phyloP scores from a whole-genome alignment of 2,113 vertebrate genomes.

The Amphiprion percula region DNA sequence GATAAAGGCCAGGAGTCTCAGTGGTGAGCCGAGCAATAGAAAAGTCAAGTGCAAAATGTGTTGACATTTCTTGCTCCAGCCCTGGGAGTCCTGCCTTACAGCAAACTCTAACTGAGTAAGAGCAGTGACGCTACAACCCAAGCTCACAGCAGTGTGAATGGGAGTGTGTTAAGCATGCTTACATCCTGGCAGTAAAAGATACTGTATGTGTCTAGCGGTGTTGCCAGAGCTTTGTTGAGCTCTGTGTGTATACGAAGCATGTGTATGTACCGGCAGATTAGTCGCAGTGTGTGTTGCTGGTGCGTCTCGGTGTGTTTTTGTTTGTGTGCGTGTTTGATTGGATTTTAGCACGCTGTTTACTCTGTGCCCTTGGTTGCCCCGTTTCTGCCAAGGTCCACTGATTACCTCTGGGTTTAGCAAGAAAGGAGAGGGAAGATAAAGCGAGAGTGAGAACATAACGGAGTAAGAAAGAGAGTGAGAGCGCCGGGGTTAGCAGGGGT shows the following conservation, averaged over 20 bases:
- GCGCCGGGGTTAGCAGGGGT: constrained; percentile 49
- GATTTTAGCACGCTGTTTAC: constrained; percentile 61
- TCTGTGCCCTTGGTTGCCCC: constrained; percentile 61
- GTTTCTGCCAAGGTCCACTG: constrained; percentile 59
- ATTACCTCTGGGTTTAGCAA: constrained; percentile 70
- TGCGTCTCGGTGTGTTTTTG: constrained; percentile 23
- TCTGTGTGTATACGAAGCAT: constrained; percentile 1
- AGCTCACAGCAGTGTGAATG: background rate
- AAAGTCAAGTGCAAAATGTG: constrained; percentile 72
- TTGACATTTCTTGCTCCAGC: constrained; percentile 65
- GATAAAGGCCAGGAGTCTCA: constrained; percentile 53
- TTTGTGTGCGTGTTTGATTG: constrained; percentile 41
- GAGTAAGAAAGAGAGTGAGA: constrained; percentile 5
- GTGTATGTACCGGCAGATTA: constrained; percentile 21
- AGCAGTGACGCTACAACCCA: constrained; percentile 43
- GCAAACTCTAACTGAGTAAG: constrained; percentile 69
- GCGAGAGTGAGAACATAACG: constrained; percentile 25
- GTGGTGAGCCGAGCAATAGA: constrained; percentile 31
- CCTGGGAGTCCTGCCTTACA: constrained; percentile 56
- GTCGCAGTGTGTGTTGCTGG: constrained; percentile 2
- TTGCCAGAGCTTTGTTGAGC: constrained; percentile 22
- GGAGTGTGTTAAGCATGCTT: constrained; percentile 23
- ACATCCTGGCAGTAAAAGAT: constrained; percentile 17
- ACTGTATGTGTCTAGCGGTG: background rate
- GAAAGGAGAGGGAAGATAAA: constrained; percentile 51